phyloP scores from a whole-genome alignment of 2,113 vertebrate species.

The Plectropomus leopardus region DNA sequence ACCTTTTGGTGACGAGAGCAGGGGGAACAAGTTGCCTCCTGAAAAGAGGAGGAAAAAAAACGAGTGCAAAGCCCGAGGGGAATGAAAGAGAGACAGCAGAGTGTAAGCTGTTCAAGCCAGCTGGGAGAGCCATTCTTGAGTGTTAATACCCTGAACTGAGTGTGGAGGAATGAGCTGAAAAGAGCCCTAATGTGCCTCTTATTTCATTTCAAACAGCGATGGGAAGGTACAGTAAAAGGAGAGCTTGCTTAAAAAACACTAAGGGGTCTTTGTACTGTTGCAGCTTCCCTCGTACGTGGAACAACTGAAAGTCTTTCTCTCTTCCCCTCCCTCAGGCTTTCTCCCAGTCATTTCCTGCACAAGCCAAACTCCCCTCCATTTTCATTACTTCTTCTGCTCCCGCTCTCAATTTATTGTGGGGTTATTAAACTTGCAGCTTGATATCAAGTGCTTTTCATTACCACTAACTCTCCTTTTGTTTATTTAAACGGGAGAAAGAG shows the following conservation, averaged over 20 bases:
- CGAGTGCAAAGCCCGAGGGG: slow-evolving; percentile 64
- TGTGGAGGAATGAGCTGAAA: slow-evolving; percentile 54
- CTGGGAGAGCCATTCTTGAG: slow-evolving; percentile 69
- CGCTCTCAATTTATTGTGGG: slow-evolving; percentile 76
- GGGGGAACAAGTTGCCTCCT: slow-evolving; percentile 81
- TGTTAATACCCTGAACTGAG: slow-evolving; percentile 60
- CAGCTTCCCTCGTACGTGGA: slow-evolving; percentile 74
- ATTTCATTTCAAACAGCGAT: slow-evolving; percentile 62
- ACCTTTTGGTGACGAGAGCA: slow-evolving; percentile 83
- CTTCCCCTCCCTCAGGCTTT: slow-evolving; percentile 71
- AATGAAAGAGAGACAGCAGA: slow-evolving; percentile 61
- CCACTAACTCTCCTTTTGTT: slow-evolving; percentile 70
- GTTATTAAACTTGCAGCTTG: slow-evolving; percentile 77
- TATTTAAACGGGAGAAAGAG: slow-evolving; percentile 67
- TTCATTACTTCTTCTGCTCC: slow-evolving; percentile 81
- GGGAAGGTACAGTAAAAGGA: slow-evolving; percentile 63
- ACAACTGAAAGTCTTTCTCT: slow-evolving; percentile 74
- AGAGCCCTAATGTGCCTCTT: slow-evolving; percentile 63
- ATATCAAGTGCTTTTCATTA: slow-evolving; percentile 83
- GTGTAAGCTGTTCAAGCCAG: slow-evolving; percentile 60
- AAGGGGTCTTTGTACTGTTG: slow-evolving; percentile 79
- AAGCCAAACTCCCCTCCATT: slow-evolving; percentile 77
- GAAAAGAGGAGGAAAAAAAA: slow-evolving; percentile 61
- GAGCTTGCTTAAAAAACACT: slow-evolving; percentile 74
- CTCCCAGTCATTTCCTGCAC: slow-evolving; percentile 84